These are phyloP conservation scores for Pedionomus torquatus DNA, from an alignment of 2,113 vertebrate species.

Conservation along the genomic window DNA sequence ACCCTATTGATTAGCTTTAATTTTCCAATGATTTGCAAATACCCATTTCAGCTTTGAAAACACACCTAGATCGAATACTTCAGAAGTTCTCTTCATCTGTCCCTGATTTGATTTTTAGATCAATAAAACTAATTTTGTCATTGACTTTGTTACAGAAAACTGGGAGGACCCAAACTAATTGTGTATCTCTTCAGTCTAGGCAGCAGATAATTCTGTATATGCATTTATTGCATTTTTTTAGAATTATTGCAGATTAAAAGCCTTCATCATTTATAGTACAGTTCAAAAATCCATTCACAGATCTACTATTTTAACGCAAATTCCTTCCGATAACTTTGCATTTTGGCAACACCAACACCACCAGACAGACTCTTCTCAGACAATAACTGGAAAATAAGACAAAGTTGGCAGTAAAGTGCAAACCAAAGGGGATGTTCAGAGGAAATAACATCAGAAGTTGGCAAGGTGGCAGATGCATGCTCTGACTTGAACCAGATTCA, in stretches of 20 bases:
- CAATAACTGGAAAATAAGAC: constrained; percentile 31
- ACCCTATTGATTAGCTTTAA: neutral
- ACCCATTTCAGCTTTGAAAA: neutral
- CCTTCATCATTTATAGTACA: neutral
- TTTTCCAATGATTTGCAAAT: neutral
- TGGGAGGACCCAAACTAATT: neutral
- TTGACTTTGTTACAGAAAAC: neutral
- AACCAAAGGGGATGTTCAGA: constrained; percentile 28
- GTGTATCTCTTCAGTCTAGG: neutral
- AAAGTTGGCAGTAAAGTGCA: constrained; percentile 6
- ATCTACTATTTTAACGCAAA: neutral
- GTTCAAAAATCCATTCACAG: neutral
- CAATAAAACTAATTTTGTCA: neutral
- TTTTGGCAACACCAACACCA: constrained; percentile 12
- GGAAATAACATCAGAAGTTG: constrained; percentile 39
- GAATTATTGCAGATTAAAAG: neutral
- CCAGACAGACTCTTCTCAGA: neutral
- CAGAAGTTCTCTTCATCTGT: neutral
- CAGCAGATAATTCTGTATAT: neutral
- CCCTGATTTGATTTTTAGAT: neutral
- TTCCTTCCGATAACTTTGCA: neutral
- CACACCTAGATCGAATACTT: neutral
- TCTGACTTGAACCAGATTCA: constrained; percentile 17
- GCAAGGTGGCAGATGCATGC: neutral
- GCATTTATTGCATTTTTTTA: neutral